Percentiles rank a stretch among this genome's conserved stretches.
These are phyloP conservation scores for Notodonta ziczac DNA, from an alignment of 2,888 invertebrate genomes.

Conservation along the genomic window DNA sequence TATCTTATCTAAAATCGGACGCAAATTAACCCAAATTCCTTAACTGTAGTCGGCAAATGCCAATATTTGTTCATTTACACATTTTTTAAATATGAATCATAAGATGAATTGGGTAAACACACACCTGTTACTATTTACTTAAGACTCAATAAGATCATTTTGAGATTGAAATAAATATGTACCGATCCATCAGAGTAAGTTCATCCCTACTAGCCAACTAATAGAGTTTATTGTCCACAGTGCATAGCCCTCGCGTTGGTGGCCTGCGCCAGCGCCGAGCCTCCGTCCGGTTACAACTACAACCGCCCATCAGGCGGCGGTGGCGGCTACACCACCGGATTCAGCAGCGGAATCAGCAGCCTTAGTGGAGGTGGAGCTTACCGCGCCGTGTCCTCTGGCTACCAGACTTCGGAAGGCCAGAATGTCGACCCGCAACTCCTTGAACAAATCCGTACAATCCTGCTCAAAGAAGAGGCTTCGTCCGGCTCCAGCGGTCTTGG, in stretches of 20 bases:
- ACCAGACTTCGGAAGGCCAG: slow-evolving; percentile 92
- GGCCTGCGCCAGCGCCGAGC: slow-evolving; percentile 89
- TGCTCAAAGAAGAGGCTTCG: slow-evolving; percentile 90
- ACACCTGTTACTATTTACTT: too few relatives aligned
- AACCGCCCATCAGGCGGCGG: slow-evolving; percentile 86
- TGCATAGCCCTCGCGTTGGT: slow-evolving; percentile 93
- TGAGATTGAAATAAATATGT: too few relatives aligned
- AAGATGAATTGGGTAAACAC: neutral
- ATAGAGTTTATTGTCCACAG: slow-evolving; percentile 77
- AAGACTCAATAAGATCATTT: too few relatives aligned
- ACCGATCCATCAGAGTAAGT: neutral
- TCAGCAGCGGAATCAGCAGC: slow-evolving; percentile 49
- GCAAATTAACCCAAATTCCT: neutral
- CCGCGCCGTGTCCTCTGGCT: slow-evolving; percentile 90
- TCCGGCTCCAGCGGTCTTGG: slow-evolving; percentile 79
- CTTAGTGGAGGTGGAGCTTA: slow-evolving; percentile 87
- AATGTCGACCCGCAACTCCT: slow-evolving; percentile 91
- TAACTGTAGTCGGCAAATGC: neutral
- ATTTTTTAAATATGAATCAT: neutral
- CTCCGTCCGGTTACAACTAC: slow-evolving; percentile 91
- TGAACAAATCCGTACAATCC: slow-evolving; percentile 93
- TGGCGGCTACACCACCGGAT: slow-evolving; percentile 70
- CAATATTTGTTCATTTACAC: neutral
- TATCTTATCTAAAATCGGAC: neutral
- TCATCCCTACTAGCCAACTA: slow-evolving; percentile 7